Evolutionary conservation across 2,797 vertebrate genomes (phyloP).

Genomic region (Chelmon rostratus): DNA sequence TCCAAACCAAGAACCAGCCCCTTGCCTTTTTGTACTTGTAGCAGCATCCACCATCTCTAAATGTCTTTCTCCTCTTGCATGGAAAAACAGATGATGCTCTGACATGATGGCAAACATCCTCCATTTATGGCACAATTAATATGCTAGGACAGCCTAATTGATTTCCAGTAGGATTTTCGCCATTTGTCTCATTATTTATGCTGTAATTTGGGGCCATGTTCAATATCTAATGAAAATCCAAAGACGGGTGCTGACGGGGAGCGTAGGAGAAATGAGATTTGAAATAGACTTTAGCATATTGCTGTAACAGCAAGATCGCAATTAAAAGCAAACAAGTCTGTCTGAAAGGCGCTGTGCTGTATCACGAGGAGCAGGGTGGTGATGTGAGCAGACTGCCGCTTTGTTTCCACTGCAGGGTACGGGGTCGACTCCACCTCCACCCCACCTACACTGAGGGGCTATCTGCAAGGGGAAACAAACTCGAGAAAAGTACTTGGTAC

Average conservation of each 20-base stretch:
- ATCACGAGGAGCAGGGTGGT: neutral
- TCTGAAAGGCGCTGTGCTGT: neutral
- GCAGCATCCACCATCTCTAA: slow-evolving; percentile 24
- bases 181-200: slow-evolving; percentile 55
- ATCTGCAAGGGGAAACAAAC: too few relatives aligned
- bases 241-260: slow-evolving; percentile 27
- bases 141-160: slow-evolving; percentile 21
- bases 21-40: slow-evolving; percentile 11
- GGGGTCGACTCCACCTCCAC: too few relatives aligned
- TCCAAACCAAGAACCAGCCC: slow-evolving; percentile 32
- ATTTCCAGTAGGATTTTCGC: slow-evolving; percentile 31
- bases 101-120: slow-evolving; percentile 45
- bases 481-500: too few relatives aligned
- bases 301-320: slow-evolving; percentile 3
- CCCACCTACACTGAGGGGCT: too few relatives aligned
- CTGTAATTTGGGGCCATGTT: slow-evolving; percentile 29
- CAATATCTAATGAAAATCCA: slow-evolving; percentile 41
- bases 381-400: slow-evolving; percentile 4
- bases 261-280: neutral
- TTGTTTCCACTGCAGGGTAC: neutral
- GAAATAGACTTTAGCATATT: slow-evolving; percentile 23
- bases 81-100: slow-evolving; percentile 35
- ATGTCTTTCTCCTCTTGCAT: slow-evolving; percentile 25
- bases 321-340: neutral
- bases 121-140: slow-evolving; percentile 44